Conservation (phyloP, 2,113 vertebrate genomes). For the Prunella himalayana region DNA sequence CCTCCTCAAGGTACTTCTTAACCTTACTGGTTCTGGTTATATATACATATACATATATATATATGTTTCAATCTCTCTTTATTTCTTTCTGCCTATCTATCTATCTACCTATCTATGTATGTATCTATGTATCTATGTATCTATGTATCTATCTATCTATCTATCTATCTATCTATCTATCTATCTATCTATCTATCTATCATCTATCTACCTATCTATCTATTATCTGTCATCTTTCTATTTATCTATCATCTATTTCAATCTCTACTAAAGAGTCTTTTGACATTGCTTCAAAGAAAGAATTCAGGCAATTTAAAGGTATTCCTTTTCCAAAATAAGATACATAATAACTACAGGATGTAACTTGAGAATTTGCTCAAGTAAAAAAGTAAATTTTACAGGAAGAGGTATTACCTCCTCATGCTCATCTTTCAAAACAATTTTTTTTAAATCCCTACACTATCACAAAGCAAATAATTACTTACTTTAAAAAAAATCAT, state of each 20-base stretch:
- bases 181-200: too few species aligned
- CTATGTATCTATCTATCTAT: too few species aligned
- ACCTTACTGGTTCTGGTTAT: neutral
- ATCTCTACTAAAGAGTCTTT: neutral
- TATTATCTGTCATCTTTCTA: too few species aligned
- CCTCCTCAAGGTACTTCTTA: neutral
- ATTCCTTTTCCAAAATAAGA: neutral
- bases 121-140: too few species aligned
- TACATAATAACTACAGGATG: neutral
- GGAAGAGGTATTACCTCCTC: neutral
- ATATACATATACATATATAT: too few species aligned
- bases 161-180: too few species aligned
- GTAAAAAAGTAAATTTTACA: neutral
- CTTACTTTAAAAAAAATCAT: neutral
- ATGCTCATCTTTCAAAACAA: neutral
- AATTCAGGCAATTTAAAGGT: neutral
- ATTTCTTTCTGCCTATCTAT: too few species aligned
- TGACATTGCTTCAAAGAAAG: neutral
- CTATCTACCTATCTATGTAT: too few species aligned
- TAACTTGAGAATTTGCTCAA: neutral
- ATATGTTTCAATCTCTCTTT: too few species aligned
- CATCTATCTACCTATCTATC: too few species aligned
- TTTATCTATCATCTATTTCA: neutral
- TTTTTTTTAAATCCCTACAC: accelerated
- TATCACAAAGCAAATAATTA: neutral